Conservation (phyloP, 2,888 invertebrate genomes). For the Cabera pusaria region DNA sequence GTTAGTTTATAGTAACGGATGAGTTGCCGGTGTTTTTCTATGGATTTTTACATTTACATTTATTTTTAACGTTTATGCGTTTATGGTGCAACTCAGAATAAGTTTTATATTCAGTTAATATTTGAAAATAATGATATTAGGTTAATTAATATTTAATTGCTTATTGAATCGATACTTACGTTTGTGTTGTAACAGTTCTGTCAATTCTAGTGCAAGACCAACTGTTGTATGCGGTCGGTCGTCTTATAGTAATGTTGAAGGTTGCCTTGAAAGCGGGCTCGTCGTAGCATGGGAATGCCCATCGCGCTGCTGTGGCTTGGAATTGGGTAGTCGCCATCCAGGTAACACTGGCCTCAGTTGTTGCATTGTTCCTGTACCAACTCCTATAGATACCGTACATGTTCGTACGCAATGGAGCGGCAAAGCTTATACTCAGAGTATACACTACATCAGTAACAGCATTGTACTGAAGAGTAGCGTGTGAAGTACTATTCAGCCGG, state of each 20-base stretch:
- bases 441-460: constrained; percentile 40
- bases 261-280: constrained; percentile 92
- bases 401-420: constrained; percentile 54
- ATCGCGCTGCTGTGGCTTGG: constrained; percentile 86
- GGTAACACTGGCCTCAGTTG: constrained; percentile 43
- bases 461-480: constrained; percentile 41
- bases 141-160: no score
- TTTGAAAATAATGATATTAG: no score
- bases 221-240: constrained; percentile 70
- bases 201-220: constrained; percentile 84
- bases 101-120: no score
- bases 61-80: no score
- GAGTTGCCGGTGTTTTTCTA: no score
- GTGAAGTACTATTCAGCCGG: constrained; percentile 29
- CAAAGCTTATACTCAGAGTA: constrained; percentile 49
- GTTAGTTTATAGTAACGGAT: no score
- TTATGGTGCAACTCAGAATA: no score
- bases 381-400: constrained; percentile 73
- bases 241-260: constrained; percentile 86
- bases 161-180: no score
- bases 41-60: no score
- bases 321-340: constrained; percentile 88
- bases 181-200: no score
- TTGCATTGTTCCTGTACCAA: constrained; percentile 58
- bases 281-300: constrained; percentile 91